Conservation (phyloP, 2,888 invertebrate genomes). For the Agonopterix arenella region DNA sequence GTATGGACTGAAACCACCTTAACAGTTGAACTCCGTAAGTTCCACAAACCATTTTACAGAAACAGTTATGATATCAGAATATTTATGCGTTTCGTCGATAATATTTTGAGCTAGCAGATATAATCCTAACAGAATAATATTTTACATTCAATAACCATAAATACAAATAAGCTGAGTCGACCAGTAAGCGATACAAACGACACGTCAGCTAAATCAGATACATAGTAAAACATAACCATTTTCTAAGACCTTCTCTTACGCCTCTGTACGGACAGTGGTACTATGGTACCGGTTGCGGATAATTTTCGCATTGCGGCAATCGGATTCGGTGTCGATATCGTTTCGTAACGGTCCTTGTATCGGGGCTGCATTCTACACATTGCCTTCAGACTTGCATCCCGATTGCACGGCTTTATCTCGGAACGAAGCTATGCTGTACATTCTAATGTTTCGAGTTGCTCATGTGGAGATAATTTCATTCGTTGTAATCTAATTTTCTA, state of each 20-base stretch:
- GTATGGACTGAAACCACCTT: too few species aligned
- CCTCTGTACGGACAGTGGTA: constrained; percentile 22
- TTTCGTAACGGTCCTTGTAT: constrained; percentile 62
- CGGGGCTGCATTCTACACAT: constrained; percentile 56
- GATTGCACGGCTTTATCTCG: constrained; percentile 40
- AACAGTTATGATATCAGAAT: background rate
- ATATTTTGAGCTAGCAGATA: constrained; percentile 9
- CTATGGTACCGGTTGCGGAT: constrained; percentile 38
- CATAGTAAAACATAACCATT: constrained; percentile 65
- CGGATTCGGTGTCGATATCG: constrained; percentile 62
- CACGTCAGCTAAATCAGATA: constrained; percentile 68
- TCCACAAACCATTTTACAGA: background rate
- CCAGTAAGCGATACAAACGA: constrained; percentile 56
- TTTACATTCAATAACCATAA: constrained; percentile 41
- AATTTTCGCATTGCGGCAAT: constrained; percentile 71
- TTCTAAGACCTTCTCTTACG: constrained; percentile 58
- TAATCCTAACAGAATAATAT: constrained; percentile 19
- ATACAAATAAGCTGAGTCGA: constrained; percentile 54
- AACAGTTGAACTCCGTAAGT: too few species aligned
- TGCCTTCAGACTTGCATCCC: constrained; percentile 44
- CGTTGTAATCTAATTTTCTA: too few species aligned
- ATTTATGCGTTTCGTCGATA: constrained; percentile 6
- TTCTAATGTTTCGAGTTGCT: too few species aligned
- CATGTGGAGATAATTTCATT: too few species aligned
- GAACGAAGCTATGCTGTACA: constrained; percentile 11